Percentiles rank a stretch among this genome's conserved stretches.
Conservation (phyloP, 2,797 vertebrate species). For the Lycodopsis pacificus region DNA sequence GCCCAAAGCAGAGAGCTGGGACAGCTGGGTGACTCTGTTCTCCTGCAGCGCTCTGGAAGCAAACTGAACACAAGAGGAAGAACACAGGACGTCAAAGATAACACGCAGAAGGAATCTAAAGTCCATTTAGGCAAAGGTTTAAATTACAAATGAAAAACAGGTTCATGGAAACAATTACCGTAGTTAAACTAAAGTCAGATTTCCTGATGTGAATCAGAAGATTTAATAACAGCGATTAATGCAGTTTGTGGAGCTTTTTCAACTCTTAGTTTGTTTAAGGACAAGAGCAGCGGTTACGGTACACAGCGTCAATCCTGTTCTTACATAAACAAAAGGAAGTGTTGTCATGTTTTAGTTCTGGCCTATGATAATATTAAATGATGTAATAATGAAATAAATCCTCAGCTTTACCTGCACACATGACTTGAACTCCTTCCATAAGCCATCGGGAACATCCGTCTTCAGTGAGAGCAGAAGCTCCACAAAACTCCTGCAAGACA, state of each 20-base stretch:
- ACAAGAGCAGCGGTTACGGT: background rate
- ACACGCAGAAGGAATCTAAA: background rate
- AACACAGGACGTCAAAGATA: background rate
- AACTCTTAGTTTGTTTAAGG: background rate
- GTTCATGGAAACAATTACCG: background rate
- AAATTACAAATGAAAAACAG: background rate
- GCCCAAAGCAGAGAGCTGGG: constrained; percentile 86
- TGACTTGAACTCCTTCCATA: constrained; percentile 91
- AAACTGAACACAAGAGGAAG: constrained; percentile 70
- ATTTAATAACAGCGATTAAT: background rate
- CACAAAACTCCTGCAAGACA: constrained; percentile 90
- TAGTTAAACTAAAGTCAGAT: background rate
- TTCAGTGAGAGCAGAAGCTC: constrained; percentile 93
- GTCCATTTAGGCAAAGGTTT: background rate
- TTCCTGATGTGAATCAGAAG: background rate
- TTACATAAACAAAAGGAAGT: background rate
- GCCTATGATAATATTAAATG: too few species aligned
- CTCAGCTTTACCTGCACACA: constrained; percentile 89
- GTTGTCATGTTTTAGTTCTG: background rate
- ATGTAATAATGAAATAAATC: background rate
- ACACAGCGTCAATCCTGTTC: background rate
- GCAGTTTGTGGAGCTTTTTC: background rate
- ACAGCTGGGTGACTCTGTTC: constrained; percentile 88
- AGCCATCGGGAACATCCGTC: constrained; percentile 86
- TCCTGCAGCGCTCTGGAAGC: constrained; percentile 89